Evolutionary conservation across 1,140 invertebrate genomes (phyloP).

Genomic region (Atopsyche davidsoni): DNA sequence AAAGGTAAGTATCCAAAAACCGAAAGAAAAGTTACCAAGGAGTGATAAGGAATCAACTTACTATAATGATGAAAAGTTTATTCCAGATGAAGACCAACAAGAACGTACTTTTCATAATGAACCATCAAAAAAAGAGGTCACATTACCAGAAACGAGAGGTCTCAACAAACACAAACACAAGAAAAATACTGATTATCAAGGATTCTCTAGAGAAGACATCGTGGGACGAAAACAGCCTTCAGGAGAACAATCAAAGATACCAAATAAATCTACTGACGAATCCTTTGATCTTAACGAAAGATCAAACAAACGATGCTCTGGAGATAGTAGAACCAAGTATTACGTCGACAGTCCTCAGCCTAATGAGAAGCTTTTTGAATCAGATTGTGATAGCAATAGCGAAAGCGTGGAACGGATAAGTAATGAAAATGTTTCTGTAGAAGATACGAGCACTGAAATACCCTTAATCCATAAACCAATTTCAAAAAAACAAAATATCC

Average conservation of each 20-base stretch:
- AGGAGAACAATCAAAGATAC: conserved; percentile 14
- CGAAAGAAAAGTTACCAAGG: conserved; percentile 5
- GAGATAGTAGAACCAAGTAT: conserved; percentile 11
- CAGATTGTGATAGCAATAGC: conserved; percentile 18
- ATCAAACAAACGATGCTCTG: conserved; percentile 2
- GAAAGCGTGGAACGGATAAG: conserved; percentile 23
- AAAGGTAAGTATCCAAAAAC: conserved; percentile 20
- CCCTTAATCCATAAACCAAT: no score
- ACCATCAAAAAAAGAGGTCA: conserved; percentile 11
- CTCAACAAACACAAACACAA: conserved; percentile 10
- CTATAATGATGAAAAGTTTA: conserved; percentile 24
- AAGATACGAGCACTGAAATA: no score
- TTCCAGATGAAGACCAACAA: conserved; percentile 26
- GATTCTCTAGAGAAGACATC: conserved; percentile 17
- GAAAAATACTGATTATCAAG: conserved; percentile 25
- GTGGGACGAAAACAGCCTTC: conserved; percentile 15
- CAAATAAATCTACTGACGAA: conserved; percentile 16
- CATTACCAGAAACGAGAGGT: not conserved
- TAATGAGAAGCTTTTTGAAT: conserved; percentile 21
- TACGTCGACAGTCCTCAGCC: conserved; percentile 8
- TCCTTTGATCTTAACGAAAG: conserved; percentile 14
- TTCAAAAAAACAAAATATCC: not conserved
- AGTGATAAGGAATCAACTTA: conserved; percentile 7
- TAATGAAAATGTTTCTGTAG: not conserved
- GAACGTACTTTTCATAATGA: conserved; percentile 7